Evolutionary conservation across 2,113 vertebrate genomes (phyloP).

Genomic region (Carassius auratus): DNA sequence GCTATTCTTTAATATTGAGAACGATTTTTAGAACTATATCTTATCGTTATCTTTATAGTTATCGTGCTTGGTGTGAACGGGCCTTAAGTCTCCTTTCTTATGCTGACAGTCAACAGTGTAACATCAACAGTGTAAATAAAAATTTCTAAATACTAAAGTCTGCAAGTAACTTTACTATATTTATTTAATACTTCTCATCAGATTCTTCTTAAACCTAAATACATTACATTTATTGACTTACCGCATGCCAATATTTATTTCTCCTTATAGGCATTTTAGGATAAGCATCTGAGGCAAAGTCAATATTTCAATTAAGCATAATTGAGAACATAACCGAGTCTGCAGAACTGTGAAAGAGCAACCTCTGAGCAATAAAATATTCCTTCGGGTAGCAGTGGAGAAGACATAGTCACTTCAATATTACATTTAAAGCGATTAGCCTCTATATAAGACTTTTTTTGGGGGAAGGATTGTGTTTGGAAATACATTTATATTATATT

Average conservation of each 20-base stretch:
- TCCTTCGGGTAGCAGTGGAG: not conserved
- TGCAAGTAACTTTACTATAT: not conserved
- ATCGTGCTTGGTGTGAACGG: no score
- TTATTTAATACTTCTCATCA: not conserved
- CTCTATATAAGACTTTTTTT: not conserved
- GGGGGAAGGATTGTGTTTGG: not conserved
- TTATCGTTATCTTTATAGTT: no score
- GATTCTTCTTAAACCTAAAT: not conserved
- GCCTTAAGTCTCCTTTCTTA: not conserved
- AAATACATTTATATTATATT: not conserved
- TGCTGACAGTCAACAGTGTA: not conserved
- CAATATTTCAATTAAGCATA: slow-evolving; percentile 8
- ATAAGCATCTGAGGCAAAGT: slow-evolving; percentile 1
- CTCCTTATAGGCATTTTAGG: not conserved
- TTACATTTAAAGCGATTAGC: not conserved
- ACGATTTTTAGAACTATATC: no score
- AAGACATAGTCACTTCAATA: not conserved
- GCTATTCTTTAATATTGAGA: no score
- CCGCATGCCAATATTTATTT: not conserved
- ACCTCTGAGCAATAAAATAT: not conserved
- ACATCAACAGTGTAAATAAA: not conserved
- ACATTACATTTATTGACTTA: not conserved
- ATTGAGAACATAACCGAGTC: not conserved
- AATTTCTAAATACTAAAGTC: not conserved
- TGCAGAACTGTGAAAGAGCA: not conserved